Conservation (phyloP, 2,888 invertebrate species). For the Cephus rjabovi region DNA sequence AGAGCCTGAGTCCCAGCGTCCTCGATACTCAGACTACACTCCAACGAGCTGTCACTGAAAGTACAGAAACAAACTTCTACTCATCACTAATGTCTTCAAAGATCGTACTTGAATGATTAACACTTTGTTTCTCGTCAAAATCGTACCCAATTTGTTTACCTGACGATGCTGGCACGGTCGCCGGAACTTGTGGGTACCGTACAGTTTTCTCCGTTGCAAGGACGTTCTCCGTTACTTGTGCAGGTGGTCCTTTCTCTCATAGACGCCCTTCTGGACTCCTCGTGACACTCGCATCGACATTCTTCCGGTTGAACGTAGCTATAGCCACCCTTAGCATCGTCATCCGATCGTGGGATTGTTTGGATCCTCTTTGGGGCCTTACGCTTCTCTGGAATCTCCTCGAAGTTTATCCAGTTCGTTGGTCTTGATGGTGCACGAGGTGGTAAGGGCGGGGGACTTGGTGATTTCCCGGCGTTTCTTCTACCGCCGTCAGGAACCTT, state of each 20-base stretch:
- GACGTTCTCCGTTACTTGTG: slow-evolving; percentile 35
- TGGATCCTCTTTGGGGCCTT: slow-evolving; percentile 87
- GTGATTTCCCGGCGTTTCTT: slow-evolving; percentile 61
- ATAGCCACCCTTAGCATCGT: slow-evolving; percentile 68
- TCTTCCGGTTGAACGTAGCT: slow-evolving; percentile 90
- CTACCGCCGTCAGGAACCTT: slow-evolving; percentile 69
- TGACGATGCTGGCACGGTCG: slow-evolving; percentile 60
- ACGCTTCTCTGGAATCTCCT: slow-evolving; percentile 85
- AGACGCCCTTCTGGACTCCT: slow-evolving; percentile 64
- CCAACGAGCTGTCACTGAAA: slow-evolving; percentile 71
- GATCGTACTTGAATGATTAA: slow-evolving; percentile 19
- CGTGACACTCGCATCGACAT: slow-evolving; percentile 89
- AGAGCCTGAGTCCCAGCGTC: slow-evolving; percentile 57
- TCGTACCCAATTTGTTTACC: slow-evolving; percentile 59
- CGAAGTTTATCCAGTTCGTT: slow-evolving; percentile 86
- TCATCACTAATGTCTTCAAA: slow-evolving; percentile 57
- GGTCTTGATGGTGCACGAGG: slow-evolving; percentile 57
- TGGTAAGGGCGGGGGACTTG: slow-evolving; percentile 63
- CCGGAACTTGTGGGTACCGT: slow-evolving; percentile 30
- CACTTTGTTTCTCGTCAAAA: slow-evolving; percentile 17
- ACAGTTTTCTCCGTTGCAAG: slow-evolving; percentile 26
- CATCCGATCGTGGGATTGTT: slow-evolving; percentile 75
- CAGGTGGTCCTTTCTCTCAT: slow-evolving; percentile 39
- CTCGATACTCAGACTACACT: slow-evolving; percentile 70
- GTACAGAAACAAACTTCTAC: slow-evolving; percentile 61